Evolutionary conservation across 2,888 invertebrate genomes (phyloP), one percentile per base, ranked within the genome.

Genomic region (Conomelus anceps): DNA sequence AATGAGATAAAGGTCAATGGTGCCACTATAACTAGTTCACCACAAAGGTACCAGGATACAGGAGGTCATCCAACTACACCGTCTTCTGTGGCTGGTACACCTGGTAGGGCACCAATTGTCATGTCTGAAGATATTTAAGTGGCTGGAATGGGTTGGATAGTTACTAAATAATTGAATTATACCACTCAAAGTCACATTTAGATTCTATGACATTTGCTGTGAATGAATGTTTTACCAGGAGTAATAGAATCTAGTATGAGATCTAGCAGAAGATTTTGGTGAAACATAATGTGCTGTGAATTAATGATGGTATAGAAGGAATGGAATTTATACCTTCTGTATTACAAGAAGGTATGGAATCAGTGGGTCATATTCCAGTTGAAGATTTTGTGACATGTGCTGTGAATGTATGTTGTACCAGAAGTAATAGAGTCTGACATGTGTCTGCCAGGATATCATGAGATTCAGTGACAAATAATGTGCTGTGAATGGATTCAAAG

Each of bases 1-100:
- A 96, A 96, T 89, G 97, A 97, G 92, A 96, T 96, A 90, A 91
- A 91, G 89, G 93, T 96, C 89, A 96, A 96, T 92, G 96, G 96
- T 17, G 13, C 93, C 92, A 85, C 92, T 92, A 90, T 89, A 87
- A 85, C 23, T 85, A 87, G 89, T 87, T 63, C 86, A 23, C 85
- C 88, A 24, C 84, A 88, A 9, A 90, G 90, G 84, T 22, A 23
- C 24, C 24, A 24, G 22, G 24, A 29, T 22, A 20, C 22, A 24
- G 22, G 29, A 26, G 89, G 90, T 22, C 89, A 90, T 34, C 88
- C 90, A 1, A 26, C 90, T 22, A 90, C 91, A 0, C 91, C 90
- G 0, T 87, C 88, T 20, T 26, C 90, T 23, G 85, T 86, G 23
- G 86, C 88, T 86, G 90, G 90, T 29, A 23, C 86, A 13, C 23